These are phyloP conservation scores for Falco concolor DNA, from an alignment of 2,797 vertebrate genomes.

Conservation along the genomic window DNA sequence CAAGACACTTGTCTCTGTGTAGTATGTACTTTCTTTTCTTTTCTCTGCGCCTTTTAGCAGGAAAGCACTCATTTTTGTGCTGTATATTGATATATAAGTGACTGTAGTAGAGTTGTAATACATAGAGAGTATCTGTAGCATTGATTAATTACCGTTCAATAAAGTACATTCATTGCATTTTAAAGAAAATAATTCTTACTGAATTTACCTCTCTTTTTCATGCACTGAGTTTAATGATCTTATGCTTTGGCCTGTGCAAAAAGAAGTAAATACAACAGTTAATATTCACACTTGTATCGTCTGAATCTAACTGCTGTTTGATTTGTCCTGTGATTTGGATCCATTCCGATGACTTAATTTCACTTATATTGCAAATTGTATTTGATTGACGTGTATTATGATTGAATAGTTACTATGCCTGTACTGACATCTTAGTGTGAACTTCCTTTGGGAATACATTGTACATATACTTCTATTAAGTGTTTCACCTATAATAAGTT, in stretches of 20 bases:
- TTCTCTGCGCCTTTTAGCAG: background rate
- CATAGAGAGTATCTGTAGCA: background rate
- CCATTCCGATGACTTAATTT: background rate
- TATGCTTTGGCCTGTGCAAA: background rate
- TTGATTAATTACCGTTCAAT: background rate
- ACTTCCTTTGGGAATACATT: background rate
- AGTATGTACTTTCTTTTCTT: background rate
- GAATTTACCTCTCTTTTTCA: background rate
- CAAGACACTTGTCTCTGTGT: background rate
- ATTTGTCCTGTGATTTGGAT: background rate
- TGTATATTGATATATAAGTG: background rate
- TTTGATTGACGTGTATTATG: background rate
- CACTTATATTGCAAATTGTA: background rate
- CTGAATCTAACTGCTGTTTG: background rate
- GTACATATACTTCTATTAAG: background rate
- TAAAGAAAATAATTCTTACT: background rate
- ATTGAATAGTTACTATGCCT: background rate
- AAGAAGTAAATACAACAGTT: background rate
- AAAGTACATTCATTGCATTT: background rate
- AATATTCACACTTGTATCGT: background rate
- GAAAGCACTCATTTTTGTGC: background rate
- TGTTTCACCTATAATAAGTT: background rate
- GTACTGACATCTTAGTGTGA: background rate
- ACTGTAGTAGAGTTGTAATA: background rate
- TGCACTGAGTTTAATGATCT: background rate